Evolutionary conservation across 2,888 invertebrate genomes (phyloP), one percentile per base, ranked within the genome.

Genomic region (Andrena haemorrhoa): DNA sequence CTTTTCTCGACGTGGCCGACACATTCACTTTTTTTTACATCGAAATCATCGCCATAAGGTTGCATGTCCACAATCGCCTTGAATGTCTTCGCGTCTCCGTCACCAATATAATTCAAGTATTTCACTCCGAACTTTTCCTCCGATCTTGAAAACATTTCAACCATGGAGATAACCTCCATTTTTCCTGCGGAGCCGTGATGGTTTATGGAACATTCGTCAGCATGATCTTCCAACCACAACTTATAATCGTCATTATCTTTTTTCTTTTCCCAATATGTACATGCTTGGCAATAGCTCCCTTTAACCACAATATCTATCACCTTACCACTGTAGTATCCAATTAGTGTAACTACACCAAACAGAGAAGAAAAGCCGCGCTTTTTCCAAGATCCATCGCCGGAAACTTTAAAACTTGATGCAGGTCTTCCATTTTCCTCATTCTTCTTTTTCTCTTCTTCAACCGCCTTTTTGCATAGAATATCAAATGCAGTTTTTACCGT

Each of bases 1-100:
- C 70, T 70, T 16, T 70, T 70, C 16, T 60, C 16, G n/a, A 70
- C 58, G 41, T 70, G 69, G 1, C 69, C 69, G 7, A 69, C 8
- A 35, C 41, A 58, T n/a, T 69, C 69, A 41, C 35, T 69, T 58
- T 69, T 69, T 2, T 16, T 20, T 0, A 31, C 51, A 8, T 2
- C 0, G 1, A 53, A 31, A 20, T 68, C 7, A 16, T 53, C 66
- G 20, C 66, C 33, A 31, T 68, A 68, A 6, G 68, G 33, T 20
- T 33, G 53, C 3, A 29, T 6, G 20, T 33, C 20, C 0, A 68
- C 0, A 53, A 68, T 68, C 5, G 33, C 53, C 2, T 68, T 53
- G 6, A 33, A 68, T 7, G 53, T 56, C 12, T 68, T 53, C 1
- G 68, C 53, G 33, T 68, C 68, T n/a, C 68, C 53, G 23, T 68